Conservation (phyloP, 2,888 invertebrate genomes). For the Trileptium ribeirensis region DNA sequence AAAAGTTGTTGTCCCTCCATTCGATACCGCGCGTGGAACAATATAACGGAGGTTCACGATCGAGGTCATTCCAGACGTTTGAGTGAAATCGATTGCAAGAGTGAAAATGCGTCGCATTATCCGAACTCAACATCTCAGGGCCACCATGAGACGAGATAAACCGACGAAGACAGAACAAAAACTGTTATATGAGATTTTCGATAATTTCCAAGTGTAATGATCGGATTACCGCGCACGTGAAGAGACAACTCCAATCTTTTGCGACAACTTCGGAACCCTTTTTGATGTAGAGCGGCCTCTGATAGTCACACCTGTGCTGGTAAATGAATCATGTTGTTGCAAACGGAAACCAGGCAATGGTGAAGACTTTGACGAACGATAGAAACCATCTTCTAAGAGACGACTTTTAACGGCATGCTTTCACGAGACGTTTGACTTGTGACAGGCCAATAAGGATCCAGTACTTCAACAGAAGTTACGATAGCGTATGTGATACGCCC, state of each 20-base stretch:
- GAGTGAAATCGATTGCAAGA: not conserved
- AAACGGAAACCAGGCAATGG: not conserved
- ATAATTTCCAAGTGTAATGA: slow-evolving; percentile 18
- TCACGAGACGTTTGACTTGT: not conserved
- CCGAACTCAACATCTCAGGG: slow-evolving; percentile 46
- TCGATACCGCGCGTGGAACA: not conserved
- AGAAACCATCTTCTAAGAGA: not conserved
- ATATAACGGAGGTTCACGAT: not conserved
- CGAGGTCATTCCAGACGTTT: not conserved
- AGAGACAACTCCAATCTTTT: slow-evolving; percentile 21
- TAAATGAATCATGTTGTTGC: not conserved
- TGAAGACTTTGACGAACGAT: not conserved
- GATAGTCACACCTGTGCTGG: not conserved
- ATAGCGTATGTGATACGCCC: not conserved
- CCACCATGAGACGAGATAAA: slow-evolving; percentile 48
- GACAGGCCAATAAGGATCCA: slow-evolving; percentile 11
- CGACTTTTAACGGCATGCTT: not conserved
- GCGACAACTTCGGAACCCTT: not conserved
- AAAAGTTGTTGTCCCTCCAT: no score
- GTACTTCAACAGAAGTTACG: not conserved
- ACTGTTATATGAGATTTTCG: slow-evolving; percentile 41
- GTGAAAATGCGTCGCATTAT: slow-evolving; percentile 53
- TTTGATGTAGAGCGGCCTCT: not conserved
- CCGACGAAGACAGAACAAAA: slow-evolving; percentile 45
- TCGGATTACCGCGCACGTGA: slow-evolving; percentile 19